Percentiles rank a stretch among this genome's conserved stretches.
phyloP scores from a whole-genome alignment of 2,797 vertebrate genomes.

The Thripadectes ignobilis region DNA sequence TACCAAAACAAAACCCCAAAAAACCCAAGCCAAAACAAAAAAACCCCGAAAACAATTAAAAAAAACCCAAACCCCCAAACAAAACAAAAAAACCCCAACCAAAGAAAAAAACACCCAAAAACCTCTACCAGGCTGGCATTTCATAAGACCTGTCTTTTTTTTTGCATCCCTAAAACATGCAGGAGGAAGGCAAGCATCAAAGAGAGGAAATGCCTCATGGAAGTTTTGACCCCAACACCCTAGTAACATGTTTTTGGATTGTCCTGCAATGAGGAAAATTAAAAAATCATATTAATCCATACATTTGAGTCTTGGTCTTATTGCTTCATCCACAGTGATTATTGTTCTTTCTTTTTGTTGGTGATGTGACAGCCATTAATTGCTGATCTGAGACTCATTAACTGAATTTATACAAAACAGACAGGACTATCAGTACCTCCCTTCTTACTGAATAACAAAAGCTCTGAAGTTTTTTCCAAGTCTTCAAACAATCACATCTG shows the following conservation, averaged over 20 bases:
- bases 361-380: background rate
- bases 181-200: background rate
- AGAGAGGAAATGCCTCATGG: background rate
- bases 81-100: too few species aligned
- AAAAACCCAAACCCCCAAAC: too few species aligned
- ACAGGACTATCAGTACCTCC: background rate
- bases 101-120: background rate
- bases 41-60: background rate
- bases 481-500: background rate
- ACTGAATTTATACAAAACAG: background rate
- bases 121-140: background rate
- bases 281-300: background rate
- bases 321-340: background rate
- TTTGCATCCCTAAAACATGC: background rate
- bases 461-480: background rate
- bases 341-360: background rate
- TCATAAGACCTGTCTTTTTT: background rate
- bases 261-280: background rate
- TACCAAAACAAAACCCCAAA: too few species aligned
- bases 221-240: background rate
- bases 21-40: background rate
- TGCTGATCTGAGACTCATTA: background rate
- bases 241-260: background rate
- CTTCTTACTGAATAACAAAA: background rate
- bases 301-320: background rate